These are phyloP conservation scores for Melanerpes aurifrons DNA, from an alignment of 2,113 vertebrate species.

Conservation along the genomic window DNA sequence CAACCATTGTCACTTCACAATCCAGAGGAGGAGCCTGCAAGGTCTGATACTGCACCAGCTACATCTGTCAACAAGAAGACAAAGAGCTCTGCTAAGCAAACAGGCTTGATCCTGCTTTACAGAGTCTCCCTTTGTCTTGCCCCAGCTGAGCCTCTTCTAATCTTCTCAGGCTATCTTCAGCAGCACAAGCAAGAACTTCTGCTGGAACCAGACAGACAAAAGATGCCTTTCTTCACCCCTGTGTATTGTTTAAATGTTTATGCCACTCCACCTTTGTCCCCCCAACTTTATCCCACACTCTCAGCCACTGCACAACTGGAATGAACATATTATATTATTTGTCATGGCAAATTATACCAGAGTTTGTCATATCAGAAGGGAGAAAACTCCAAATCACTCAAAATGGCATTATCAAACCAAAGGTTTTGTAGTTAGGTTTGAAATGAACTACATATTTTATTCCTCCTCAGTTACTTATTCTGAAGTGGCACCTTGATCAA, in stretches of 20 bases:
- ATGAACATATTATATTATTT: background rate
- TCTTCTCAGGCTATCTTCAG: constrained; percentile 73
- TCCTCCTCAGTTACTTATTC: background rate
- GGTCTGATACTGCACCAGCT: constrained; percentile 67
- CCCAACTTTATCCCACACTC: constrained; percentile 14
- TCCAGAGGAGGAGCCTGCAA: constrained; percentile 58
- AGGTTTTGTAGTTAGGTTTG: background rate
- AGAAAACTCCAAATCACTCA: background rate
- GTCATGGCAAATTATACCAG: background rate
- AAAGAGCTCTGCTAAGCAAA: constrained; percentile 72
- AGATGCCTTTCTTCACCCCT: constrained; percentile 67
- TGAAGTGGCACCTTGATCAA: background rate
- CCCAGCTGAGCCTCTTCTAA: constrained; percentile 63
- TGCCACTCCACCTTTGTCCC: constrained; percentile 25
- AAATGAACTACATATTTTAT: background rate
- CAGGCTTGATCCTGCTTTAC: constrained; percentile 67
- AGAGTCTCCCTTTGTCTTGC: constrained; percentile 76
- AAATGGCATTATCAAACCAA: background rate
- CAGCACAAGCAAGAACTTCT: constrained; percentile 67
- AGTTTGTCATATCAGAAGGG: background rate
- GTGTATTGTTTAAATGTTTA: constrained; percentile 69
- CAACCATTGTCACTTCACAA: constrained; percentile 60
- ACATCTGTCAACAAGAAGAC: constrained; percentile 78
- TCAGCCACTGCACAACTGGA: constrained; percentile 8
- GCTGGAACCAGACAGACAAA: constrained; percentile 62